Percentiles rank a stretch among this genome's conserved stretches.
These are phyloP conservation scores for Oncopodura yosiiana DNA, from an alignment of 1,140 invertebrate species.

Conservation along the genomic window DNA sequence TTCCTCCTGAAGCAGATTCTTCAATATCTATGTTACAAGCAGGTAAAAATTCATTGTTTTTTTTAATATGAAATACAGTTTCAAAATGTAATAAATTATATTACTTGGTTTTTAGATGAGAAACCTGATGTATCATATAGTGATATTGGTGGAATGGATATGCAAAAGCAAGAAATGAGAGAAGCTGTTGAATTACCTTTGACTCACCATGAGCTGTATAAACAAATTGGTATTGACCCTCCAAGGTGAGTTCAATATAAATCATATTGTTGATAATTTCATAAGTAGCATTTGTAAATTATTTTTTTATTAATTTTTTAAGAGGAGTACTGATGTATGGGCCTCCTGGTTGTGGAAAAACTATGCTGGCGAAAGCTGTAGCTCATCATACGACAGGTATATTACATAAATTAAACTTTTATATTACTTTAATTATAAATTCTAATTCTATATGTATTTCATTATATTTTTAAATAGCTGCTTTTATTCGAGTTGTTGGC, in stretches of 20 bases:
- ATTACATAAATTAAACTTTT: not conserved
- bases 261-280: too few relatives aligned
- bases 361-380: conserved; percentile 98
- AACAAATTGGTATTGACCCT: conserved; percentile 95
- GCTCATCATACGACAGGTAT: conserved; percentile 90
- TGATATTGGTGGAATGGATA: conserved; percentile 99
- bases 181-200: conserved; percentile 97
- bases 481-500: conserved; percentile 96
- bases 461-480: conserved; percentile 51
- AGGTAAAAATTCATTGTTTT: conserved; percentile 44
- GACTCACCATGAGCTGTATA: conserved; percentile 98
- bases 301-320: conserved; percentile 36
- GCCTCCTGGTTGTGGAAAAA: conserved; percentile 74
- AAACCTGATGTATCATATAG: conserved; percentile 95
- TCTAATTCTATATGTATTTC: not conserved
- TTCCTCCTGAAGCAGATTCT: conserved; percentile 96
- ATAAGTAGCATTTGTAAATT: conserved; percentile 82
- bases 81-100: not conserved
- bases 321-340: not conserved
- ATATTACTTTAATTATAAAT: not conserved
- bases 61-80: not conserved
- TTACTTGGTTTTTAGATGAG: conserved; percentile 59
- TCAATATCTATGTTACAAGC: conserved; percentile 92
- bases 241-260: conserved; percentile 91
- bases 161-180: conserved; percentile 98